Percentiles rank a stretch among this genome's conserved stretches.
Evolutionary conservation across 1,140 invertebrate species (phyloP).

Genomic region (Globodera ellingtonae): DNA sequence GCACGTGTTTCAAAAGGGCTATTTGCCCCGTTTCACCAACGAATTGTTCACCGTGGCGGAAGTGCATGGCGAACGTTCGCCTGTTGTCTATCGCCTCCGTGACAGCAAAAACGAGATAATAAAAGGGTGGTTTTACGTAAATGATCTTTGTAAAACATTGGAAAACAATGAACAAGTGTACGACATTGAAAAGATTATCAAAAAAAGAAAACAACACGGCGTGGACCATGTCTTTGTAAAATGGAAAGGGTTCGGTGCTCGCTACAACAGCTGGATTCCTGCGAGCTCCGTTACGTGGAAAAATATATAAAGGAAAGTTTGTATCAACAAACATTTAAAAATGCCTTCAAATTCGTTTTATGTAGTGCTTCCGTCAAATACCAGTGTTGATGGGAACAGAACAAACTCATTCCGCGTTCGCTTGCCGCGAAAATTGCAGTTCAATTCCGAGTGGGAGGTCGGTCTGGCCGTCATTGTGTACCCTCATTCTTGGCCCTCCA

Average conservation of each 20-base stretch:
- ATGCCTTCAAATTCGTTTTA: neutral
- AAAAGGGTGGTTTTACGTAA: slow-evolving; percentile 22
- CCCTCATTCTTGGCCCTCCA: no score
- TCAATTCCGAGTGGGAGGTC: neutral
- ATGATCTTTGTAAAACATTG: slow-evolving; percentile 3
- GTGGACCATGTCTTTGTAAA: slow-evolving; percentile 26
- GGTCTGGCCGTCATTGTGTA: neutral
- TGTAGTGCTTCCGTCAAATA: neutral
- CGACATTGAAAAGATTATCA: slow-evolving; percentile 14
- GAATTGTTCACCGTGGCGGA: slow-evolving; percentile 28
- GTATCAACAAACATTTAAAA: no score
- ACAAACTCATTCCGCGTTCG: neutral
- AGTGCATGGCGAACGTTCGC: neutral
- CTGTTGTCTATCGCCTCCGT: neutral
- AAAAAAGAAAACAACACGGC: slow-evolving; percentile 4
- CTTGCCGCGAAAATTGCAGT: neutral
- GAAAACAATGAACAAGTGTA: neutral
- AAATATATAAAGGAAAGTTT: no score
- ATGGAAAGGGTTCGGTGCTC: slow-evolving; percentile 16
- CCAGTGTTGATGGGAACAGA: neutral
- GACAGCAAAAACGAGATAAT: neutral
- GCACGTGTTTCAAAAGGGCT: neutral
- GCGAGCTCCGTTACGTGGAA: neutral
- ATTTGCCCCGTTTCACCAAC: slow-evolving; percentile 30
- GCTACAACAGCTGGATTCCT: slow-evolving; percentile 23